Evolutionary conservation across 2,888 invertebrate species (phyloP).

Genomic region (Stramonita haemastoma): DNA sequence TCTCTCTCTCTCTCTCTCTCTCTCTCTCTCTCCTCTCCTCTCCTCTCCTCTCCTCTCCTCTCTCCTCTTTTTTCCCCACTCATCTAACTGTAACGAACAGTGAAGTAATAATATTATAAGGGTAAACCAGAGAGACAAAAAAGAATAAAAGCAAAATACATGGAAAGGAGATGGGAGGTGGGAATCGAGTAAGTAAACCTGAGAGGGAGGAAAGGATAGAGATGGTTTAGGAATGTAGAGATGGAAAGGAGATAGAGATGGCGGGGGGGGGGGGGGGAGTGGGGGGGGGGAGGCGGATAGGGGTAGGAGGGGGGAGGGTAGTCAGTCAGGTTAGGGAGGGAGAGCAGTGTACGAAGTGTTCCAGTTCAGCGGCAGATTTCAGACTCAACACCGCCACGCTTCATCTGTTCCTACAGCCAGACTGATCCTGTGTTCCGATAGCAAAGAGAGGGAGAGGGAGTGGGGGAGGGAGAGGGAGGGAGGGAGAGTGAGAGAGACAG

Average conservation of each 20-base stretch:
- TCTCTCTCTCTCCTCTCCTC: too few relatives aligned
- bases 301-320: neutral
- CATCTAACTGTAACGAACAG: neutral
- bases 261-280: neutral
- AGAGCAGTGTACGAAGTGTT: neutral
- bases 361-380: too few relatives aligned
- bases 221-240: neutral
- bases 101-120: neutral
- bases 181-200: too few relatives aligned
- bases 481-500: neutral
- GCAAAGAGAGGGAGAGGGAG: neutral
- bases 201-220: neutral
- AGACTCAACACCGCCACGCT: too few relatives aligned
- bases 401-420: too few relatives aligned
- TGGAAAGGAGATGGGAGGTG: too few relatives aligned
- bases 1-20: neutral
- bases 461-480: too few relatives aligned
- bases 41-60: too few relatives aligned
- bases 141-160: too few relatives aligned
- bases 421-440: too few relatives aligned
- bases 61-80: too few relatives aligned
- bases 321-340: neutral
- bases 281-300: neutral
- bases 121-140: too few relatives aligned
- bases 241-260: neutral